Evolutionary conservation across 1,140 invertebrate genomes (phyloP).

Genomic region (Aphaenogaster rudis): DNA sequence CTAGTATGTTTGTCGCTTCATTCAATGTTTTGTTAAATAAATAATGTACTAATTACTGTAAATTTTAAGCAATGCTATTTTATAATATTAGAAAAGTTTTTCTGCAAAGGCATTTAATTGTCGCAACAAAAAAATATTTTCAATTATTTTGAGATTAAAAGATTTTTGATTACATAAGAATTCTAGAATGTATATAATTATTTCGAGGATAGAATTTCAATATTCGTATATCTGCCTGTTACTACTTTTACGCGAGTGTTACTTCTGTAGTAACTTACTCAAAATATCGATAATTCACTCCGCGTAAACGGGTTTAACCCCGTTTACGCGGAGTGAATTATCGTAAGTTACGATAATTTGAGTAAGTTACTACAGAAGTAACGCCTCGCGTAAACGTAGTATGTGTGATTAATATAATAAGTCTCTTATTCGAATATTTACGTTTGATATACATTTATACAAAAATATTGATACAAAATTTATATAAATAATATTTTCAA

Average conservation of each 20-base stretch:
- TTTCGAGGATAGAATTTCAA: neutral
- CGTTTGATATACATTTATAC: neutral
- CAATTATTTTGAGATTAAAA: neutral
- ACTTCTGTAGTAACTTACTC: no score
- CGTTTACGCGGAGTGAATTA: no score
- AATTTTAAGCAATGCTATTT: slow-evolving; percentile 16
- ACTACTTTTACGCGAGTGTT: no score
- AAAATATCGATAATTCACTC: no score
- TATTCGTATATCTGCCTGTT: neutral
- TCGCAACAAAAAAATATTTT: slow-evolving; percentile 11
- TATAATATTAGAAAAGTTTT: neutral
- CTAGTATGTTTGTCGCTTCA: neutral
- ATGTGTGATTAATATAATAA: neutral
- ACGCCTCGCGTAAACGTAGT: no score
- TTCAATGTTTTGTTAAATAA: slow-evolving; percentile 13
- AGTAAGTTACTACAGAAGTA: no score
- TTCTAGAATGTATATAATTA: slow-evolving; percentile 18
- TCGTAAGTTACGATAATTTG: no score
- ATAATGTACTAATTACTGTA: slow-evolving; percentile 20
- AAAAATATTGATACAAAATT: slow-evolving; percentile 1
- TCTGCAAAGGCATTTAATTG: neutral
- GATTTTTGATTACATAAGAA: neutral
- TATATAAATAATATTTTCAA: slow-evolving; percentile 35
- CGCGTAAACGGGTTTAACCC: no score
- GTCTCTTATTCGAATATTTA: slow-evolving; percentile 1